Evolutionary conservation across 1,140 invertebrate species (phyloP).

Genomic region (Centruroides vittatus): DNA sequence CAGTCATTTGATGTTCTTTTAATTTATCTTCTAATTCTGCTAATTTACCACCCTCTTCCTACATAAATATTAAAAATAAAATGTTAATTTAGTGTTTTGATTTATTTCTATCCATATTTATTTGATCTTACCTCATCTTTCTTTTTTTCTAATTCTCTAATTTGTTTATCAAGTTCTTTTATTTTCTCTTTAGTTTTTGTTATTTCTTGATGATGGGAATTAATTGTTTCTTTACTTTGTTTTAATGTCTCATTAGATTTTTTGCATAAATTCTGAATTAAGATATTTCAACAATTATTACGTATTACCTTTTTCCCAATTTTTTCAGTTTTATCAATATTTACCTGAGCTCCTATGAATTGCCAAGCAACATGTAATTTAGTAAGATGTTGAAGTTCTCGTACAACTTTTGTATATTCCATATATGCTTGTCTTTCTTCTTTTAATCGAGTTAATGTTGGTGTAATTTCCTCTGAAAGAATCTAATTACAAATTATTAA

Average conservation of each 20-base stretch:
- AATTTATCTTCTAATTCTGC: constrained; percentile 46
- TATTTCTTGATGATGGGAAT: constrained; percentile 15
- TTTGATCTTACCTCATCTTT: constrained; percentile 12
- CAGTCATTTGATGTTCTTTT: constrained; percentile 45
- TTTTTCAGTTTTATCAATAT: neutral
- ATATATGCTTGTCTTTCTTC: constrained; percentile 70
- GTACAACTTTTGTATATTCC: constrained; percentile 63
- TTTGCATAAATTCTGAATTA: constrained; percentile 29
- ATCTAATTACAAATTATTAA: too few species aligned
- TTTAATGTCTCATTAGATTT: constrained; percentile 36
- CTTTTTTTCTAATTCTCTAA: constrained; percentile 32
- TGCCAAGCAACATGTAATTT: constrained; percentile 61
- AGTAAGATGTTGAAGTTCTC: constrained; percentile 72
- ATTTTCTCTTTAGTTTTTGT: constrained; percentile 30
- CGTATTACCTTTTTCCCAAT: neutral
- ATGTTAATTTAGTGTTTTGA: too few species aligned
- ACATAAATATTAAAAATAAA: constrained; percentile 3
- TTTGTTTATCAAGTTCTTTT: constrained; percentile 28
- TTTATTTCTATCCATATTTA: too few species aligned
- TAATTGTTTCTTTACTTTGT: constrained; percentile 18
- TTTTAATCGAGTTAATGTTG: constrained; percentile 71
- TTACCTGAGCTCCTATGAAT: constrained; percentile 42
- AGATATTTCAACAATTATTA: neutral
- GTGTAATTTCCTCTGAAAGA: constrained; percentile 60
- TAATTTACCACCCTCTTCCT: constrained; percentile 52